Percentiles rank a stretch among this genome's conserved stretches.
These are phyloP conservation scores for Burhinus oedicnemus DNA, from an alignment of 2,113 vertebrate genomes.

Conservation along the genomic window DNA sequence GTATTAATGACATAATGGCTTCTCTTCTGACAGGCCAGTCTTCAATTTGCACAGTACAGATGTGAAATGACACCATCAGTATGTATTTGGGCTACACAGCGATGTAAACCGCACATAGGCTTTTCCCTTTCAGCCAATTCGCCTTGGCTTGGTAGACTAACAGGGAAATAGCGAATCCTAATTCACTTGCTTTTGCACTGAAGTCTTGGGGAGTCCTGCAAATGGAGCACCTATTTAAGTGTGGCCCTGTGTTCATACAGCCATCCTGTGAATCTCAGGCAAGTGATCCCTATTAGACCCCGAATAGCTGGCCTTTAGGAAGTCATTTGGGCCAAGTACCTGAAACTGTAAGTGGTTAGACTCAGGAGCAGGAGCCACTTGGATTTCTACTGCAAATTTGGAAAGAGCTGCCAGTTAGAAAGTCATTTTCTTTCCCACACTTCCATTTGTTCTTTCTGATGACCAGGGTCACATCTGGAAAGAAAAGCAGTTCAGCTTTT, in stretches of 20 bases:
- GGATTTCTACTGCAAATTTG: not conserved
- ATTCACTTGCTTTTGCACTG: not conserved
- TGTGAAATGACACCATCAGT: not conserved
- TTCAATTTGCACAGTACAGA: not conserved
- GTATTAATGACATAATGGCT: slow-evolving; percentile 7
- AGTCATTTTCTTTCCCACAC: not conserved
- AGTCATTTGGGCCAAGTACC: not conserved
- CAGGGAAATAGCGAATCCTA: not conserved
- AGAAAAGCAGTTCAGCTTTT: not conserved
- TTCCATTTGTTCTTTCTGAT: not conserved
- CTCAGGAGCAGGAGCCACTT: not conserved
- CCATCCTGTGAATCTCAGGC: not conserved
- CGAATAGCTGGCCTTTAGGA: not conserved
- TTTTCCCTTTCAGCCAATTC: not conserved
- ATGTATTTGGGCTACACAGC: not conserved
- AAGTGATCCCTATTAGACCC: not conserved
- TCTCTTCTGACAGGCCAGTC: not conserved
- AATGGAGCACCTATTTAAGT: fast-evolving
- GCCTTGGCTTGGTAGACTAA: not conserved
- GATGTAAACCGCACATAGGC: not conserved
- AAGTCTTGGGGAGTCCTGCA: not conserved
- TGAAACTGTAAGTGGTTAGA: not conserved
- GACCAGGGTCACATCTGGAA: not conserved
- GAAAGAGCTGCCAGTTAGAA: not conserved
- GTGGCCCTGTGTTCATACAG: not conserved